Percentiles rank a stretch among this genome's conserved stretches.
phyloP scores from a whole-genome alignment of 2,797 vertebrate genomes.

The Anomalospiza imberbis region DNA sequence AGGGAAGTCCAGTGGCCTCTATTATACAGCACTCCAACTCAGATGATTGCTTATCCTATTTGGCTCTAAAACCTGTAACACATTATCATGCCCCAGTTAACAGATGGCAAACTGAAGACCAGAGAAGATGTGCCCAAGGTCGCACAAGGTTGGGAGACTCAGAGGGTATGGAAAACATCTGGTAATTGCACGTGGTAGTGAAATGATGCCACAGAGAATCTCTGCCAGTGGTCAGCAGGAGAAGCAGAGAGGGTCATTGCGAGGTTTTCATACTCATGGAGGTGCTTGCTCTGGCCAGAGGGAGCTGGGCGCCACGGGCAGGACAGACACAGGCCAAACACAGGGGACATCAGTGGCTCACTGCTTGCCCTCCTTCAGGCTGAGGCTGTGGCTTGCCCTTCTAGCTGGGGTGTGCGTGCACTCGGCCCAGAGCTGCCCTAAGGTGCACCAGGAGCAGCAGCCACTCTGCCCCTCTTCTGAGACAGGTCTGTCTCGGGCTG shows the following conservation, averaged over 20 bases:
- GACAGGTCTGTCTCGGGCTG: rapidly evolving
- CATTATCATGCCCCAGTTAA: conserved; percentile 55
- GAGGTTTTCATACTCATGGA: background rate
- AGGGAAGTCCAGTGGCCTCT: conserved; percentile 32
- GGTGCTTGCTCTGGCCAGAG: background rate
- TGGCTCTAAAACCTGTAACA: conserved; percentile 57
- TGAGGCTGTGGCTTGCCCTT: background rate
- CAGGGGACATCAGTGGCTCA: background rate
- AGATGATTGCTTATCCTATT: conserved; percentile 38
- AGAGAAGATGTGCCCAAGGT: conserved; percentile 47
- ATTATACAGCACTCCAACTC: background rate
- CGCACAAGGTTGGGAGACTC: background rate
- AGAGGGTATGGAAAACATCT: background rate
- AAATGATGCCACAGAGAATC: background rate
- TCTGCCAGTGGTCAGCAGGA: background rate
- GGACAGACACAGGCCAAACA: background rate
- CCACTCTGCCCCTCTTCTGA: background rate
- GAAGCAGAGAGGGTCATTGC: background rate
- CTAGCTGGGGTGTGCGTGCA: rapidly evolving
- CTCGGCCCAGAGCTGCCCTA: background rate
- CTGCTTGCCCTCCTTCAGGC: background rate
- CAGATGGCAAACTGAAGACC: conserved; percentile 55
- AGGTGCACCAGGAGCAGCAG: rapidly evolving
- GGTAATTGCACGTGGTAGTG: background rate
- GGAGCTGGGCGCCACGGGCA: rapidly evolving